Evolutionary conservation across 2,113 vertebrate species (phyloP), one percentile per base, ranked within the genome.

Genomic region (Scalopus aquaticus): DNA sequence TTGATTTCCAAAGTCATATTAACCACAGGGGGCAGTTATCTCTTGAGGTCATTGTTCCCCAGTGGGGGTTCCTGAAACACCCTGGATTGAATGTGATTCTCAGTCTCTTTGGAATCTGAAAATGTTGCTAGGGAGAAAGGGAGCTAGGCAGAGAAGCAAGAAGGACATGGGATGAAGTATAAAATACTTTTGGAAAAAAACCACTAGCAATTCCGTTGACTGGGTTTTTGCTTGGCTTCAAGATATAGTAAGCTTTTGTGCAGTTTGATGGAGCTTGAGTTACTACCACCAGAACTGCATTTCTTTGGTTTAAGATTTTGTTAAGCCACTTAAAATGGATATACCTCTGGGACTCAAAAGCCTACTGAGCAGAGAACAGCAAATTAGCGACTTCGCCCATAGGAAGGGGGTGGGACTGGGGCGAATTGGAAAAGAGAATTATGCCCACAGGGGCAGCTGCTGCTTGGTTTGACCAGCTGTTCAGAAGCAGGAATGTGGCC

Each of bases 301-400:
- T 91, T 88, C 8, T 82, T 94, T 70, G n/a, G 26, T 44, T 95
- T 69, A 46, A 56, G 35, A 64, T 84, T 96, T 88, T 9, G 1
- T 16, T 83, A 70, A 85, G 10, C 4, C 56, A 91, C 82, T 80
- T 76, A 58, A 62, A 85, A 51, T 69, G 19, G 35, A 89, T 54
- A 74, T 51, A 46, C 20, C 9, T 19, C 22, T 30, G 67, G 70
- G 44, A 49, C 46, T 46, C 32, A 82, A 42, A 49, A 24, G n/a
- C 44, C n/a, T 26, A n/a, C n/a, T 70, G 54, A 78, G 44, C 30
- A 64, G 86, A 32, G 80, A 44, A 32, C 6, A 37, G 35, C 58
- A 42, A 37, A 22, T 60, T 56, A 69, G 35, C 64, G 84, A 62
- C 24, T 32, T 2, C n/a, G 90, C 22, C 44, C 20, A 9, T 0